These are phyloP conservation scores for Chrysomallon squamiferum DNA, from an alignment of 1,140 invertebrate species.

Conservation along the genomic window DNA sequence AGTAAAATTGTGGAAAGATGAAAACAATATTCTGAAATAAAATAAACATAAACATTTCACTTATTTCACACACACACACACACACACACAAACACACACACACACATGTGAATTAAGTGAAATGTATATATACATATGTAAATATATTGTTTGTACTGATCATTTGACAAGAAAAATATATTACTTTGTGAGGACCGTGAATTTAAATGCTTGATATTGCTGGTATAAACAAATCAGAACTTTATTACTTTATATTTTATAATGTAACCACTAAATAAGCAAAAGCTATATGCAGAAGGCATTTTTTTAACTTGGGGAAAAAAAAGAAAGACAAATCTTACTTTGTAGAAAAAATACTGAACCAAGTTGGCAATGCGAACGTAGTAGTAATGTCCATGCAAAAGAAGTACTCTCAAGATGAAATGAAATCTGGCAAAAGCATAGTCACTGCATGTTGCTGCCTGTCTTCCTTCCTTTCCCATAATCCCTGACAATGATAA, in stretches of 20 bases:
- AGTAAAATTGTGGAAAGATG: constrained; percentile 55
- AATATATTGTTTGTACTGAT: background rate
- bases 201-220: background rate
- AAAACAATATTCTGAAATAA: constrained; percentile 78
- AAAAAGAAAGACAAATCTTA: constrained; percentile 27
- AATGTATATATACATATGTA: background rate
- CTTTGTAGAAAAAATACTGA: constrained; percentile 96
- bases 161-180: background rate
- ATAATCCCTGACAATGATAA: constrained; percentile 87
- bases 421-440: constrained; percentile 82
- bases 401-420: constrained; percentile 82
- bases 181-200: background rate
- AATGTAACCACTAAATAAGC: too few species aligned
- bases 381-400: constrained; percentile 97
- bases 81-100: background rate
- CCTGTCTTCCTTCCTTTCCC: constrained; percentile 92
- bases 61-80: too few species aligned
- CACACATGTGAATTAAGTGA: background rate
- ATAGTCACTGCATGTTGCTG: constrained; percentile 97
- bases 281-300: too few species aligned
- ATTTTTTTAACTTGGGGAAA: too few species aligned
- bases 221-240: background rate
- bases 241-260: too few species aligned
- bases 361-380: constrained; percentile 90
- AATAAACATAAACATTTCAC: constrained; percentile 15